Conservation (phyloP, 2,888 invertebrate genomes). For the Drosophila subquinaria region DNA sequence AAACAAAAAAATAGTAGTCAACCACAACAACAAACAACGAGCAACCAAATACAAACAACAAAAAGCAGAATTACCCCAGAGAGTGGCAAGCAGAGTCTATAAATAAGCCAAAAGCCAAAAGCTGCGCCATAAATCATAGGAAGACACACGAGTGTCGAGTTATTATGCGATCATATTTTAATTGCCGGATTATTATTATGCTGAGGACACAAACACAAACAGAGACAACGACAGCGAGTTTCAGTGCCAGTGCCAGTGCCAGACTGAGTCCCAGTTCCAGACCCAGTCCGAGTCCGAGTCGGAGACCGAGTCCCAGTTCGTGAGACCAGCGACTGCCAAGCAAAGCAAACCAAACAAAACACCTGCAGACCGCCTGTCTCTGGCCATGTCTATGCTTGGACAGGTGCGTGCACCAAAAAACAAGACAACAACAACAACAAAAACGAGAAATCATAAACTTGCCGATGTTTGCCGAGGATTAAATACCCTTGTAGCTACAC, state of each 20-base stretch:
- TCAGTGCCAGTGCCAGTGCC: slow-evolving; percentile 16
- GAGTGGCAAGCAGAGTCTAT: slow-evolving; percentile 61
- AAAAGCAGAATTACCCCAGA: slow-evolving; percentile 59
- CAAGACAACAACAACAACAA: slow-evolving; percentile 30
- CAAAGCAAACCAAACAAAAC: slow-evolving; percentile 76
- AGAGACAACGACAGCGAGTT: slow-evolving; percentile 9
- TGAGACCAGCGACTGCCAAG: slow-evolving; percentile 25
- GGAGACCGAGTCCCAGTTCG: slow-evolving; percentile 18
- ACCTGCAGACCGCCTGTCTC: slow-evolving; percentile 82
- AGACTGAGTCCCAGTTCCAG: slow-evolving; percentile 6
- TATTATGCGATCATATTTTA: slow-evolving; percentile 81
- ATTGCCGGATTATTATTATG: slow-evolving; percentile 82
- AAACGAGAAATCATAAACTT: background rate
- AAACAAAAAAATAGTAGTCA: slow-evolving; percentile 21
- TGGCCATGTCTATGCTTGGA: slow-evolving; percentile 69
- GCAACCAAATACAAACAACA: slow-evolving; percentile 31
- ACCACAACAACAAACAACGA: slow-evolving; percentile 31
- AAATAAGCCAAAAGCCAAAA: slow-evolving; percentile 73
- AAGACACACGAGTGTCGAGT: slow-evolving; percentile 82
- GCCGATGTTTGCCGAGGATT: slow-evolving; percentile 10
- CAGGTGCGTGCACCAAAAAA: slow-evolving; percentile 72
- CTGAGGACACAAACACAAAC: slow-evolving; percentile 46
- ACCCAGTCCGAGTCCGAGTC: background rate
- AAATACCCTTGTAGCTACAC: slow-evolving; percentile 27
- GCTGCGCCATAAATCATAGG: slow-evolving; percentile 79